phyloP scores from a whole-genome alignment of 2,113 vertebrate species.

The Salvelinus namaycush region DNA sequence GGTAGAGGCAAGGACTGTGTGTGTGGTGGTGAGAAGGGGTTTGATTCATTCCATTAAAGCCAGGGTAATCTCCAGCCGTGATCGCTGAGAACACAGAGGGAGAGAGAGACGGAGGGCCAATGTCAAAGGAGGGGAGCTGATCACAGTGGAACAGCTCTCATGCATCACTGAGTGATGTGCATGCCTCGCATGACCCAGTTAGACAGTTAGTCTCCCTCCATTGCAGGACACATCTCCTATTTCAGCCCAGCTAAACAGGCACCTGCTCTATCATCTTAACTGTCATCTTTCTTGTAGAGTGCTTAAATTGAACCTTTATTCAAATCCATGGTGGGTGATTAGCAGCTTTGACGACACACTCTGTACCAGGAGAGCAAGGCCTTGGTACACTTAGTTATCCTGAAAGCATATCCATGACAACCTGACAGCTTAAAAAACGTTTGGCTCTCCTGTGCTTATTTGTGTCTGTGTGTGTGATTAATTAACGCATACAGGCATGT shows the following conservation, averaged over 20 bases:
- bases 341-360: no score
- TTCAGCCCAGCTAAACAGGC: not conserved
- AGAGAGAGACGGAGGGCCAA: constrained; percentile 19
- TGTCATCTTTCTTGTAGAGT: not conserved
- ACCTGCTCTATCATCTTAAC: constrained; percentile 41
- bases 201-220: not conserved
- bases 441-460: no score
- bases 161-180: not conserved
- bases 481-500: not conserved
- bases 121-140: not conserved
- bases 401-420: no score
- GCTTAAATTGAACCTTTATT: no score
- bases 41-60: constrained; percentile 61
- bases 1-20: constrained; percentile 28
- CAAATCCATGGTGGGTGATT: no score
- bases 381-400: no score
- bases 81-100: constrained; percentile 25
- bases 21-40: constrained; percentile 34
- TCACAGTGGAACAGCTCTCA: not conserved
- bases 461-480: not conserved
- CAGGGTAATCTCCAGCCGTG: constrained; percentile 60
- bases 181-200: not conserved
- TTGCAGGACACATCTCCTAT: not conserved
- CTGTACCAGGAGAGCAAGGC: no score
- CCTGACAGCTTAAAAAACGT: no score